These are phyloP conservation scores for Dinomys branickii DNA, from an alignment of 2,113 vertebrate species.

Conservation along the genomic window DNA sequence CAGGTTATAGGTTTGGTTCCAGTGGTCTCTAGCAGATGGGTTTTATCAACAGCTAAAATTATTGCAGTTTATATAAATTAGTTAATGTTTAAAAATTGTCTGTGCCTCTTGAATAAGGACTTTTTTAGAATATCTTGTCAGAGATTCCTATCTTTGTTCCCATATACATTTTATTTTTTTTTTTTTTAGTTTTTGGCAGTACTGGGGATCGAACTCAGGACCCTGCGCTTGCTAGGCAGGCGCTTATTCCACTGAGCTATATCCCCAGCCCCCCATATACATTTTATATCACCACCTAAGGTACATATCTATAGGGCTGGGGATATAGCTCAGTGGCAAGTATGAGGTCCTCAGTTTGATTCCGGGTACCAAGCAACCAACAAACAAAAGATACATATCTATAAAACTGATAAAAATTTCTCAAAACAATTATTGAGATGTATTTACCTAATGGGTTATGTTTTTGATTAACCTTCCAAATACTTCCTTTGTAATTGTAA, in stretches of 20 bases:
- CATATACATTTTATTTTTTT: neutral
- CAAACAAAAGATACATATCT: neutral
- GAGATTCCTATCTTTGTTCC: neutral
- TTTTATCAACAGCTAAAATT: constrained; percentile 27
- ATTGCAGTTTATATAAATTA: constrained; percentile 5
- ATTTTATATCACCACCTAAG: neutral
- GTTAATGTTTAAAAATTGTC: neutral
- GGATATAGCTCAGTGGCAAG: too few species aligned
- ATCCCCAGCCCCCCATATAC: too few species aligned
- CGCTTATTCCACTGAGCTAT: too few species aligned
- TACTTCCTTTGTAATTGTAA: neutral
- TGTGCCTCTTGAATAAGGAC: neutral
- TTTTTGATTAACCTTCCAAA: neutral
- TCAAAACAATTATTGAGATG: neutral
- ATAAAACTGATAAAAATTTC: neutral
- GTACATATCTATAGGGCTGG: neutral
- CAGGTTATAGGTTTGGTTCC: neutral
- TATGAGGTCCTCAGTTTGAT: too few species aligned
- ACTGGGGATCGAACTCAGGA: too few species aligned
- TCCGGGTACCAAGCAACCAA: too few species aligned
- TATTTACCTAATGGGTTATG: neutral
- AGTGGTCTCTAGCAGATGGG: neutral
- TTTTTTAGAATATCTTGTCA: neutral
- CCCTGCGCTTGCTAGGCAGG: too few species aligned
- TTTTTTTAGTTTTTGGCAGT: too few species aligned